Evolutionary conservation across 2,113 vertebrate genomes (phyloP).

Genomic region (Callorhinus ursinus): DNA sequence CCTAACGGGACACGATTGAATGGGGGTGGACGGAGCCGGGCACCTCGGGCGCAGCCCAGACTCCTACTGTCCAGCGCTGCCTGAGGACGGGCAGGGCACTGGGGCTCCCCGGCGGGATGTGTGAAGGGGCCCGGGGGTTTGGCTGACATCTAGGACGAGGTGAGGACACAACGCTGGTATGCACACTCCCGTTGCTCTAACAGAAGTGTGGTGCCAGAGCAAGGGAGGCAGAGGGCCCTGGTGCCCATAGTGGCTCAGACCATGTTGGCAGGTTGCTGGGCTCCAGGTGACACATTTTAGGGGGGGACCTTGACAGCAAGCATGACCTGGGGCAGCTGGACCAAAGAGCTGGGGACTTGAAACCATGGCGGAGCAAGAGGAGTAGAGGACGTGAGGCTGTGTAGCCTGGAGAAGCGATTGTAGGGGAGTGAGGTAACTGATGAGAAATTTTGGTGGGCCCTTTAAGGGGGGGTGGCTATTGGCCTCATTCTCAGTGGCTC

Average conservation of each 20-base stretch:
- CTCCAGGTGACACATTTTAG: neutral
- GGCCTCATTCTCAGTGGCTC: neutral
- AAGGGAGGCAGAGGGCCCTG: neutral
- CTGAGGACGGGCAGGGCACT: neutral
- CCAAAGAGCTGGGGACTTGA: neutral
- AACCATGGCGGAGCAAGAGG: neutral
- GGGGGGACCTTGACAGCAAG: neutral
- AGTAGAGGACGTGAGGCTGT: neutral
- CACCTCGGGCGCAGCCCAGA: neutral
- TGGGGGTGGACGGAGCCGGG: constrained; percentile 11
- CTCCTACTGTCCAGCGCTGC: neutral
- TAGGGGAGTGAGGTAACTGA: neutral
- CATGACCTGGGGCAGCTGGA: neutral
- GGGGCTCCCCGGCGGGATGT: neutral
- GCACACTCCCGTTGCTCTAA: rapidly evolving
- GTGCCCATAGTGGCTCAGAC: neutral
- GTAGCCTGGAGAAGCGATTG: neutral
- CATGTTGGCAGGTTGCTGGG: rapidly evolving
- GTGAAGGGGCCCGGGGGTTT: neutral
- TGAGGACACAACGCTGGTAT: neutral
- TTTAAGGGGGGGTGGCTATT: rapidly evolving
- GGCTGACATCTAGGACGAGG: neutral
- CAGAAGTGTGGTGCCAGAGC: neutral
- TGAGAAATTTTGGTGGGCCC: too few species aligned
- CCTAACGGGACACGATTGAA: constrained; percentile 57